Percentiles rank a stretch among this genome's conserved stretches.
These are phyloP conservation scores for Calyptomena viridis DNA, from an alignment of 2,113 vertebrate genomes.

Conservation along the genomic window DNA sequence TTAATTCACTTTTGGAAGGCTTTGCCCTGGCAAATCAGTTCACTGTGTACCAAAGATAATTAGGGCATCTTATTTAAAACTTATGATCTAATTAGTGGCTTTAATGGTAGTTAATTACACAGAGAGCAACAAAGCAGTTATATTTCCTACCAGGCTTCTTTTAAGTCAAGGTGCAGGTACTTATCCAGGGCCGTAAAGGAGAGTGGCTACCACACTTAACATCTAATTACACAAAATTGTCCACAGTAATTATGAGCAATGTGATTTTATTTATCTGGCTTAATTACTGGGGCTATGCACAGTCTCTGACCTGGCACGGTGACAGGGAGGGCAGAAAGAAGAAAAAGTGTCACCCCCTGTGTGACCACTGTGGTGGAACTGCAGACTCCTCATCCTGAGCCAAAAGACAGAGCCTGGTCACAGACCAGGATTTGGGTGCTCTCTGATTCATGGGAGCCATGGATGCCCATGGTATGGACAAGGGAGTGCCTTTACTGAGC, in stretches of 20 bases:
- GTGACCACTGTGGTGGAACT: neutral
- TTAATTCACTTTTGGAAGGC: conserved; percentile 54
- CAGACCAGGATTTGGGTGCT: neutral
- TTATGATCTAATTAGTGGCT: conserved; percentile 80
- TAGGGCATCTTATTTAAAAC: conserved; percentile 82
- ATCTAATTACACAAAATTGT: conserved; percentile 79
- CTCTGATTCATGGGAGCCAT: neutral
- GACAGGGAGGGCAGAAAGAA: conserved; percentile 62
- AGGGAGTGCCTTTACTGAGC: neutral
- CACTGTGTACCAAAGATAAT: conserved; percentile 78
- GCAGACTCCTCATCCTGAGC: neutral
- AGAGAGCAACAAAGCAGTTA: conserved; percentile 79
- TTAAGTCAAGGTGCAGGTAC: conserved; percentile 68
- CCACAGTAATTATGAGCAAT: conserved; percentile 81
- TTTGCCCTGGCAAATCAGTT: conserved; percentile 72
- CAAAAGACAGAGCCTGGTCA: neutral
- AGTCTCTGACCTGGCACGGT: conserved; percentile 74
- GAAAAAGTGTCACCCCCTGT: neutral
- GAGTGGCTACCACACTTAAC: conserved; percentile 76
- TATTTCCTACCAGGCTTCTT: conserved; percentile 69
- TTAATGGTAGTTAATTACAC: conserved; percentile 81
- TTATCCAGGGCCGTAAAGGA: conserved; percentile 75
- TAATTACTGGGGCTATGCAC: conserved; percentile 68
- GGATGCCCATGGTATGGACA: accelerated
- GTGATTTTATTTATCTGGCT: conserved; percentile 80